Conservation (phyloP, 2,797 vertebrate genomes). For the Sparidentex hasta region DNA sequence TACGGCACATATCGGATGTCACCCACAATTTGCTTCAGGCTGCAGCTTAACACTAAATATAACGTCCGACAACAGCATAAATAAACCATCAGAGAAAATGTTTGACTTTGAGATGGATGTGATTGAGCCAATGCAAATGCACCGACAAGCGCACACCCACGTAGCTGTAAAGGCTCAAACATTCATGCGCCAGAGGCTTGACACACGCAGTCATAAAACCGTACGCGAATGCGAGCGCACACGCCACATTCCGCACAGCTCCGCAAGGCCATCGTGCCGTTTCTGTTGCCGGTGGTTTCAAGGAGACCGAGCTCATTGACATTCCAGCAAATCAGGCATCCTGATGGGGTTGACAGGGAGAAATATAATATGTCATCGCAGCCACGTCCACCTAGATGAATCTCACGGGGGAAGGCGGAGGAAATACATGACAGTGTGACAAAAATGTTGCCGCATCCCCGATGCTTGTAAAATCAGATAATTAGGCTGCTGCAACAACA, state of each 20-base stretch:
- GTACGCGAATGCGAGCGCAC: constrained; percentile 3
- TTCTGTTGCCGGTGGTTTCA: constrained; percentile 66
- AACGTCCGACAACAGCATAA: constrained; percentile 42
- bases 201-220: constrained; percentile 41
- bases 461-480: constrained; percentile 49
- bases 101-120: constrained; percentile 63
- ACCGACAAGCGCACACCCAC: constrained; percentile 35
- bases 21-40: constrained; percentile 38
- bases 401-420: constrained; percentile 49
- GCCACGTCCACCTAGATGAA: constrained; percentile 58
- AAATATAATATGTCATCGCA: constrained; percentile 78
- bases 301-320: constrained; percentile 81
- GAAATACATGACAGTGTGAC: constrained; percentile 56
- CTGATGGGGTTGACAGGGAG: constrained; percentile 77
- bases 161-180: constrained; percentile 48
- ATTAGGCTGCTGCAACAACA: constrained; percentile 47
- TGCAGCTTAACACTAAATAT: constrained; percentile 34
- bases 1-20: constrained; percentile 29
- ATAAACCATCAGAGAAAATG: constrained; percentile 52
- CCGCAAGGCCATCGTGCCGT: constrained; percentile 66
- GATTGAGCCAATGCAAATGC: constrained; percentile 51
- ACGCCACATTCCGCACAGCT: constrained; percentile 31
- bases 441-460: constrained; percentile 47
- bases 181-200: constrained; percentile 38
- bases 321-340: constrained; percentile 77